Evolutionary conservation across 2,888 invertebrate species (phyloP).

Genomic region (Nesidiocoris tenuis): DNA sequence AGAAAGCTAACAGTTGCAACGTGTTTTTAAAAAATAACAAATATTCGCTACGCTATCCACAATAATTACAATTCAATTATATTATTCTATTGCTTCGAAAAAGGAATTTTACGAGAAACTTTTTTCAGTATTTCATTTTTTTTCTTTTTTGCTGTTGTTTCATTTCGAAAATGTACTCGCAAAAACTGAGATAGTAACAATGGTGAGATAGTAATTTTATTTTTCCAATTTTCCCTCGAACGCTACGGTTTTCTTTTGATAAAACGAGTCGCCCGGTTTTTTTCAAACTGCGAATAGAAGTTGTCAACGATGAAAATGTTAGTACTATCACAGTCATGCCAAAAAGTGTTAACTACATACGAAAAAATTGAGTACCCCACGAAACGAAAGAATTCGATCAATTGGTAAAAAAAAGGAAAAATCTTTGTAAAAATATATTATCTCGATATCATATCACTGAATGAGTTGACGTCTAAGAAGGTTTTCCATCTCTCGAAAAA

Average conservation of each 20-base stretch:
- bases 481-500: slow-evolving; percentile 3
- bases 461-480: slow-evolving; percentile 36
- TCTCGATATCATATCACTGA: slow-evolving; percentile 43
- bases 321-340: slow-evolving; percentile 48
- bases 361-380: slow-evolving; percentile 31
- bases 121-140: neutral
- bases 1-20: slow-evolving; percentile 45
- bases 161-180: slow-evolving; percentile 14
- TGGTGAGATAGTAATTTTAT: neutral
- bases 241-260: neutral
- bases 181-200: slow-evolving; percentile 36
- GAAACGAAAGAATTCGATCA: slow-evolving; percentile 7
- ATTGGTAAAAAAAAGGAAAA: slow-evolving; percentile 24
- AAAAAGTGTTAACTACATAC: slow-evolving; percentile 45
- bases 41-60: slow-evolving; percentile 28
- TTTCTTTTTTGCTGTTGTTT: neutral
- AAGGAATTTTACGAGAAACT: neutral
- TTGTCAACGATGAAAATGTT: slow-evolving; percentile 37
- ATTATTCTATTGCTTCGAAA: slow-evolving; percentile 22
- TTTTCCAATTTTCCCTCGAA: neutral
- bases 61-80: slow-evolving; percentile 38
- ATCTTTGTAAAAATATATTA: slow-evolving; percentile 45
- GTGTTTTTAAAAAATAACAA: slow-evolving; percentile 34
- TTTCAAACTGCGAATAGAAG: neutral
- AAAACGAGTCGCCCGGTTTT: neutral